Conservation (phyloP, 2,888 invertebrate species). For the Clitarchus hookeri region DNA sequence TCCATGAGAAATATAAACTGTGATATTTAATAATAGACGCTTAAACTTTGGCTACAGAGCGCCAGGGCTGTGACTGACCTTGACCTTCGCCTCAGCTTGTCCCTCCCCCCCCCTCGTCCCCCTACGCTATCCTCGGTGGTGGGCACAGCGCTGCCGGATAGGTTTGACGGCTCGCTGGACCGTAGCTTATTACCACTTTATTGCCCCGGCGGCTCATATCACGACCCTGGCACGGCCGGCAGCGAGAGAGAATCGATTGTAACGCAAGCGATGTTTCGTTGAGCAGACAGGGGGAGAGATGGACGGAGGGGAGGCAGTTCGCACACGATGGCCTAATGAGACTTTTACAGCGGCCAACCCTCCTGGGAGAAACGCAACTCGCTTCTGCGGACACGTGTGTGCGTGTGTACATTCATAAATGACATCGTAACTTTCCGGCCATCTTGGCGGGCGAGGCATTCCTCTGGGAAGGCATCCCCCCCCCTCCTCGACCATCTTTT, state of each 20-base stretch:
- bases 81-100: background rate
- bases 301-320: background rate
- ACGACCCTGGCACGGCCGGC: background rate
- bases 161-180: background rate
- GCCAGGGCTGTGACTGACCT: background rate
- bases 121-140: too few relatives aligned
- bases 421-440: background rate
- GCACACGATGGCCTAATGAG: background rate
- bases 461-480: background rate
- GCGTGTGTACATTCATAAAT: background rate
- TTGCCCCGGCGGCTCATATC: background rate
- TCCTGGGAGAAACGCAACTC: background rate
- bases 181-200: background rate
- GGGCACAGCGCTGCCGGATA: background rate
- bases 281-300: background rate
- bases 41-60: too few relatives aligned
- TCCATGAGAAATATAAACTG: too few relatives aligned
- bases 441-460: background rate
- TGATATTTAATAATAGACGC: too few relatives aligned
- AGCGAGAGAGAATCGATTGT: background rate
- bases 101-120: background rate
- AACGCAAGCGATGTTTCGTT: background rate
- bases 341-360: background rate
- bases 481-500: background rate
- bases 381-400: background rate